Conservation (phyloP, 2,888 invertebrate genomes). For the Baccha elongata region DNA sequence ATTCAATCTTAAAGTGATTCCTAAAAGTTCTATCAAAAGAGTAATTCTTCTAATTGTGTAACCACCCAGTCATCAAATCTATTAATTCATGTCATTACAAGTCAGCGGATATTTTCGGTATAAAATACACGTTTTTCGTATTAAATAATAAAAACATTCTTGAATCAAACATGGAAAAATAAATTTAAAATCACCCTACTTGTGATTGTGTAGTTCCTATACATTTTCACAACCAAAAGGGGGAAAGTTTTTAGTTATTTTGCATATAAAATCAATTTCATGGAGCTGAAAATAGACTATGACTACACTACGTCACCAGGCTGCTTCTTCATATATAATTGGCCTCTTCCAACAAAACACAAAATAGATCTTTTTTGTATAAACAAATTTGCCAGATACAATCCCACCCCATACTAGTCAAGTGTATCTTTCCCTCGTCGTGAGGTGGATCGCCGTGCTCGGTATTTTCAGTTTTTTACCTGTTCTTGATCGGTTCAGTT, state of each 20-base stretch:
- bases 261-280: slow-evolving; percentile 58
- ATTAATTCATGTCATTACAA: slow-evolving; percentile 35
- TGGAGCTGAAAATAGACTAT: slow-evolving; percentile 69
- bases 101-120: slow-evolving; percentile 60
- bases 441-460: slow-evolving; percentile 54
- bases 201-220: too few relatives aligned
- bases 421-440: slow-evolving; percentile 32
- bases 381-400: slow-evolving; percentile 50
- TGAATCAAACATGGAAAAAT: slow-evolving; percentile 22
- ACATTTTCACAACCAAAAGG: neutral
- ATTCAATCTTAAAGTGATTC: slow-evolving; percentile 36
- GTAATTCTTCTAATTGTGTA: slow-evolving; percentile 57
- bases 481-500: slow-evolving; percentile 74
- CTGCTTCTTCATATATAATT: slow-evolving; percentile 36
- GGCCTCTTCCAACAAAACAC: slow-evolving; percentile 48
- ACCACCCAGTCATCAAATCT: slow-evolving; percentile 50
- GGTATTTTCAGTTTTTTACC: slow-evolving; percentile 74
- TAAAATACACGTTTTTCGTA: slow-evolving; percentile 13
- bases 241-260: slow-evolving; percentile 1
- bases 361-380: slow-evolving; percentile 57
- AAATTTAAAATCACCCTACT: slow-evolving; percentile 6
- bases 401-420: slow-evolving; percentile 11
- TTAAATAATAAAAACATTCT: neutral
- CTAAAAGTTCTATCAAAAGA: slow-evolving; percentile 27
- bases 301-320: slow-evolving; percentile 68